phyloP scores from a whole-genome alignment of 2,797 vertebrate species.

The Apodemus agrarius region DNA sequence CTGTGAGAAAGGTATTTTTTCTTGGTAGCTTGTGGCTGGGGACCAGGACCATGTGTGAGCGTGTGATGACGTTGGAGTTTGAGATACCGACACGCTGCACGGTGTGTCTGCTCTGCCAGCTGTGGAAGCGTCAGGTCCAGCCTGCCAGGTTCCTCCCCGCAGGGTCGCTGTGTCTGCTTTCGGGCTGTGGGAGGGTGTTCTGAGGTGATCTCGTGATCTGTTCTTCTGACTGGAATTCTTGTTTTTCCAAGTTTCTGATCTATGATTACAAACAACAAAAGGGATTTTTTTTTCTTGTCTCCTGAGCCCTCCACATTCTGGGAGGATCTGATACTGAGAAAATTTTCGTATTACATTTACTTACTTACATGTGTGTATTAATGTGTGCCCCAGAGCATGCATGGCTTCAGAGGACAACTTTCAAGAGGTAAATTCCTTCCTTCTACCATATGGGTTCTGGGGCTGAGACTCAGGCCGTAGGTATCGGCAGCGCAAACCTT shows the following conservation, averaged over 20 bases:
- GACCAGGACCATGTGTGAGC: accelerated
- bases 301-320: background rate
- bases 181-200: background rate
- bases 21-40: background rate
- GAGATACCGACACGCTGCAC: background rate
- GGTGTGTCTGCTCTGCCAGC: no score
- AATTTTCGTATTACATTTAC: background rate
- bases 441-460: background rate
- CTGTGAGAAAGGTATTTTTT: background rate
- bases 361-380: background rate
- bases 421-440: background rate
- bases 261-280: background rate
- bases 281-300: background rate
- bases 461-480: background rate
- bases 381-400: no score
- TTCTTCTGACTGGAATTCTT: constrained; percentile 7
- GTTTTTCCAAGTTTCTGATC: constrained; percentile 51
- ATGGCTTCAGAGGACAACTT: background rate
- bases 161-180: constrained; percentile 22
- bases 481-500: background rate
- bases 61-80: background rate
- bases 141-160: background rate
- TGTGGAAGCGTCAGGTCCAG: background rate
- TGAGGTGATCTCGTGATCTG: background rate
- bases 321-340: background rate